Evolutionary conservation across 2,888 invertebrate species (phyloP).

Genomic region (Agrotis clavis): DNA sequence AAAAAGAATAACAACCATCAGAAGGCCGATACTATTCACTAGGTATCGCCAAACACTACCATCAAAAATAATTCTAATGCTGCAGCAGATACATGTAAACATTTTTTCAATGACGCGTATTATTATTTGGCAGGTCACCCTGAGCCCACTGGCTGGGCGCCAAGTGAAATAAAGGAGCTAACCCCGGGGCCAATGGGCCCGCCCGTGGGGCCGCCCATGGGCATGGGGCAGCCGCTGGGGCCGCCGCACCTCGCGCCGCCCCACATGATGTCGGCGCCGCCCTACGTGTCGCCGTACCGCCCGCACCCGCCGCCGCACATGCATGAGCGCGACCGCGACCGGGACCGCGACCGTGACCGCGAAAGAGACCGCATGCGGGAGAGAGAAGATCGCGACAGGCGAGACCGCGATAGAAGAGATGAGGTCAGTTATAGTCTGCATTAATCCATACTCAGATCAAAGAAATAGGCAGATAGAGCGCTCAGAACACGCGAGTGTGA

Average conservation of each 20-base stretch:
- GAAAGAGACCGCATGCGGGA: constrained; percentile 75
- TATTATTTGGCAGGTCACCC: constrained; percentile 74
- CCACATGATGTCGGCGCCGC: constrained; percentile 75
- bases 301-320: constrained; percentile 75
- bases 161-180: constrained; percentile 93
- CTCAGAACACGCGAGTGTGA: no score
- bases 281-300: constrained; percentile 77
- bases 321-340: constrained; percentile 83
- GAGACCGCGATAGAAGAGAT: constrained; percentile 82
- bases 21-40: not conserved
- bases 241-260: constrained; percentile 73
- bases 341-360: constrained; percentile 83
- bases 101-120: not conserved
- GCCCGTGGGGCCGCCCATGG: constrained; percentile 67
- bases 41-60: not conserved
- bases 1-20: no score
- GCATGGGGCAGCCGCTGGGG: constrained; percentile 76
- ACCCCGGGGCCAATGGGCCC: constrained; percentile 91
- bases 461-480: no score
- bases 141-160: constrained; percentile 91
- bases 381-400: constrained; percentile 79
- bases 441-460: no score
- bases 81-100: no score
- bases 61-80: not conserved
- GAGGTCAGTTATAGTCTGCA: constrained; percentile 65